phyloP scores from a whole-genome alignment of 1,140 invertebrate genomes.

The Steinernema feltiae region DNA sequence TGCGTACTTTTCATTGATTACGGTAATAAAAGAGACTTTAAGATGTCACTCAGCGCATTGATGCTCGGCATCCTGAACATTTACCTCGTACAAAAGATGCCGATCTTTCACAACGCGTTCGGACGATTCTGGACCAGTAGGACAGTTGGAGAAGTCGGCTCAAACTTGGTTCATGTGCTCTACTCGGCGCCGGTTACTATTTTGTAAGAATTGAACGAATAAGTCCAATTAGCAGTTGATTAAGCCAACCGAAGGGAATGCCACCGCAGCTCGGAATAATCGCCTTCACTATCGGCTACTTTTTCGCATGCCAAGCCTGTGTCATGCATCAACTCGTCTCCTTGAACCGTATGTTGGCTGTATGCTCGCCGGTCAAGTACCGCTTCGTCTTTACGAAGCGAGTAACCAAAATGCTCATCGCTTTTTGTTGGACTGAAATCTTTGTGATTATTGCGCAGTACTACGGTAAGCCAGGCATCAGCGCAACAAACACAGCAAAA shows the following conservation, averaged over 20 bases:
- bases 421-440: not conserved
- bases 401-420: not conserved
- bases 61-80: not conserved
- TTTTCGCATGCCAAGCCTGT: not conserved
- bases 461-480: not conserved
- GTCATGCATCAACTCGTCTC: not conserved
- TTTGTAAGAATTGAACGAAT: not conserved
- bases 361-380: not conserved
- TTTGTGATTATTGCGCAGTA: not conserved
- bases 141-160: not conserved
- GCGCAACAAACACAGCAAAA: too few species aligned
- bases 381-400: not conserved
- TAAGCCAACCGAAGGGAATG: not conserved
- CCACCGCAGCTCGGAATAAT: not conserved
- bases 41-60: not conserved
- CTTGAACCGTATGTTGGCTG: not conserved
- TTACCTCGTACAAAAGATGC: not conserved
- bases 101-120: not conserved
- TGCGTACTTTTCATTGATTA: too few species aligned
- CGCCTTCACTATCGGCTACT: not conserved
- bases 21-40: not conserved
- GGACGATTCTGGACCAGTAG: not conserved
- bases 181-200: not conserved
- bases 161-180: not conserved
- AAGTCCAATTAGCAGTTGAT: not conserved